These are phyloP conservation scores for Mythimna albipuncta DNA, from an alignment of 2,888 invertebrate genomes.

Conservation along the genomic window DNA sequence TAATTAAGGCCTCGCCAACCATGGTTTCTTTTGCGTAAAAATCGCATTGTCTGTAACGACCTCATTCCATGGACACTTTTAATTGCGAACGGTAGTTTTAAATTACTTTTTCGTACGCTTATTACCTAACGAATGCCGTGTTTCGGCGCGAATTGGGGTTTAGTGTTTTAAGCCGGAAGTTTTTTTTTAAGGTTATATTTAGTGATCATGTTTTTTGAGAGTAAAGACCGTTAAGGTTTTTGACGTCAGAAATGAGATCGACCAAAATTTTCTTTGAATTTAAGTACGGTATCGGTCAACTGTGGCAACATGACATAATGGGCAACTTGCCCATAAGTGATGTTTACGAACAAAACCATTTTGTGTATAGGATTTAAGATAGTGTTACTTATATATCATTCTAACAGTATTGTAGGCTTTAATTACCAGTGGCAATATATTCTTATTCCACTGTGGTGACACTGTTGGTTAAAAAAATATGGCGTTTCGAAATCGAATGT, in stretches of 20 bases:
- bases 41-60: slow-evolving; percentile 69
- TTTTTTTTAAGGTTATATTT: slow-evolving; percentile 5
- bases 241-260: not conserved
- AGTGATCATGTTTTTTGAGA: slow-evolving; percentile 3
- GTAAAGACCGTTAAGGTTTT: not conserved
- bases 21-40: slow-evolving; percentile 64
- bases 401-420: too few species aligned
- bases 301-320: too few species aligned
- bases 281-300: too few species aligned
- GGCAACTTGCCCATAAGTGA: too few species aligned
- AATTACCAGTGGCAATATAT: too few species aligned
- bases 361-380: too few species aligned
- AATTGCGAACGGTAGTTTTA: slow-evolving; percentile 73
- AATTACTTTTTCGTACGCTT: slow-evolving; percentile 71
- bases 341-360: too few species aligned
- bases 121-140: slow-evolving; percentile 62
- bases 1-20: slow-evolving; percentile 65
- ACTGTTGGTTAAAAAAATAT: too few species aligned
- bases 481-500: too few species aligned
- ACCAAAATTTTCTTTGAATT: not conserved
- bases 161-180: slow-evolving; percentile 34
- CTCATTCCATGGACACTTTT: slow-evolving; percentile 69
- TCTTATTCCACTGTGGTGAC: too few species aligned
- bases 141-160: slow-evolving; percentile 52
- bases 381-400: too few species aligned